Evolutionary conservation across 2,113 vertebrate species (phyloP).

Genomic region (Rostratula benghalensis): DNA sequence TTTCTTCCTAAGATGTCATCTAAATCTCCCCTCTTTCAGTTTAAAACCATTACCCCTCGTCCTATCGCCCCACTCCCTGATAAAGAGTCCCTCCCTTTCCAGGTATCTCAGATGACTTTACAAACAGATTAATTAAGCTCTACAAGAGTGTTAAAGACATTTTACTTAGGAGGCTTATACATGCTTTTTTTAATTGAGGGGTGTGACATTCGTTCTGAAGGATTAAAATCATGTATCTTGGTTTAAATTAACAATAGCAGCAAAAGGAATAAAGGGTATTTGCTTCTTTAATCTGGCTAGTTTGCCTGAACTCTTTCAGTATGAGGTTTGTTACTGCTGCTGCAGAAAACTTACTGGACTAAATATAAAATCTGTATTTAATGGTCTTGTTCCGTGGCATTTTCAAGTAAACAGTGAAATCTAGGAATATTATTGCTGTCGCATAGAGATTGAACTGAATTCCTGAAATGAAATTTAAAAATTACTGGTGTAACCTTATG

Average conservation of each 20-base stretch:
- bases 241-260: background rate
- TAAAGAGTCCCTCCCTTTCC: background rate
- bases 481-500: background rate
- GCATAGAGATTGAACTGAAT: background rate
- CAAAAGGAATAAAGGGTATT: background rate
- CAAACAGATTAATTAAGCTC: constrained; percentile 17
- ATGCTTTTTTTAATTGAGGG: background rate
- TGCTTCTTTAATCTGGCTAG: background rate
- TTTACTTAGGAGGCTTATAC: background rate
- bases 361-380: background rate
- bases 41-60: too few relatives aligned
- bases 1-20: too few relatives aligned
- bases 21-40: too few relatives aligned
- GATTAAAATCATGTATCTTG: background rate
- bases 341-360: background rate
- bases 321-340: background rate
- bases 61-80: too few relatives aligned
- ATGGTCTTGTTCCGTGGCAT: background rate
- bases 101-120: background rate
- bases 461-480: background rate
- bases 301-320: background rate
- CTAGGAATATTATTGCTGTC: background rate
- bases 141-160: background rate
- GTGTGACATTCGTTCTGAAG: background rate
- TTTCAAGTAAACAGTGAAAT: background rate